Base-by-base conservation (phyloP, 1,140 invertebrate genomes). In the Onthophagus taurus region DNA sequence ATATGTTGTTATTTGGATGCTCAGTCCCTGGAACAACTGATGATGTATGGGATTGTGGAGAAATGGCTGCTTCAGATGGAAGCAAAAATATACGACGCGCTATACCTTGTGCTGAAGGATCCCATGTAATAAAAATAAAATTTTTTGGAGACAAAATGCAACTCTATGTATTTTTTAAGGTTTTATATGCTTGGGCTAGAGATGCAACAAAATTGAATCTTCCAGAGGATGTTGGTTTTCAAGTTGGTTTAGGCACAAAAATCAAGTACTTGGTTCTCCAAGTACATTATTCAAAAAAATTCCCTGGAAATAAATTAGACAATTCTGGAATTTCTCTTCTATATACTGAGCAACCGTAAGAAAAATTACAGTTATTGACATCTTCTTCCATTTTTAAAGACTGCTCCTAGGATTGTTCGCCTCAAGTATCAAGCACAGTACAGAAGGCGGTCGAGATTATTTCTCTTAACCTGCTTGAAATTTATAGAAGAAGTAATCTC, bases 1-100 rank as follows among this genome's bases (percentile, higher is more conserved):
- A 99, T 63, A 97, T 98, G 77, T 69, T 98, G 44, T 65, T 99
- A 0, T 98, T 95, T 67, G 95, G 94, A 8, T 99, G 96, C 55
- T 72, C 75, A 18, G 71, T 74, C 47, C 93, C 94, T 3, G 92
- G 92, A 24, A 80, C 75, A 26, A 67, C 76, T 41, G 76, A 85
- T 50, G 64, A 74, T 30, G 81, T 86, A 30, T 97, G 93, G 89
- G 82, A 90, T 67, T 97, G 92, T 62, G 90, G 91, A 4, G 90
- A 95, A 72, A 96, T 97, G 92, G 73, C 80, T 7, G 57, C 66
- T 18, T 51, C 55, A 38, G 65, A 66, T 39, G 58, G 69, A 13
- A 55, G 62, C 33, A 57, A 58, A 37, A 65, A 65, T 49, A 60
- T 66, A 38, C 64, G 69, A 30, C 63, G 66, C 7, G 77, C 76